Base-by-base conservation (phyloP, 2,113 vertebrate species). In the Triplophysa rosa region DNA sequence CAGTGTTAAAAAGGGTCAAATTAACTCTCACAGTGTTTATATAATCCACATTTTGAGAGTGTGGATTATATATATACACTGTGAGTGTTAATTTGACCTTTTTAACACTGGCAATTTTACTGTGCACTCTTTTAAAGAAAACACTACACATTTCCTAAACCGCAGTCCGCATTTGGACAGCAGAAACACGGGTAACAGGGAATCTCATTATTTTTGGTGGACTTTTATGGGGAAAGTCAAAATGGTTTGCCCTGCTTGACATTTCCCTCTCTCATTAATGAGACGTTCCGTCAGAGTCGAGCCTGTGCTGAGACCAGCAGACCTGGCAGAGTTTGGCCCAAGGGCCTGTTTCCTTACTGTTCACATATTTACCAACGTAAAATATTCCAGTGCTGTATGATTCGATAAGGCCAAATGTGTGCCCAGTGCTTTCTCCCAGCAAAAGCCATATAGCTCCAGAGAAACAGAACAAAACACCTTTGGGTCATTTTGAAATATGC, bases 251-350 rank as follows among this genome's bases (percentile, higher is more conserved):
- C 73, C 83, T 81, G 67, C 73, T 61, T 78, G 87, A 90, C 86
- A 89, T 88, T 87, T 85, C 69, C 52, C 86, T 71, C 84, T 67
- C 67, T 88, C 83, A 80, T 87, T 90, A 91, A 92, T 91, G 89
- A 91, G 91, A 90, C 89, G 82, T 80, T 83, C 76, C 80, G 65
- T 78, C 87, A 29, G 67, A 86, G 84, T 49, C 76, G 77, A 80
- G 75, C 54, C 80, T 67, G 74, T 76, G 86, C 83, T 85, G 87
- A 90, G 85, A 89, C 82, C 87, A 89, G 87, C 80, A 87, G 76
- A 68, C 83, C 85, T 87, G 89, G 88, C 85, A 89, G 86, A 83
- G 67, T 83, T 83, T 84, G 78, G 80, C 88, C 89, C 80, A 82
- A 45, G 42, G 89, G 89, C 77, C 83, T 69, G 72, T 79, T 66